A percentile compares a stretch with the other conserved stretches of the same genome.
Evolutionary conservation across 2,888 invertebrate species (phyloP).

Genomic region (Sympetrum striolatum): DNA sequence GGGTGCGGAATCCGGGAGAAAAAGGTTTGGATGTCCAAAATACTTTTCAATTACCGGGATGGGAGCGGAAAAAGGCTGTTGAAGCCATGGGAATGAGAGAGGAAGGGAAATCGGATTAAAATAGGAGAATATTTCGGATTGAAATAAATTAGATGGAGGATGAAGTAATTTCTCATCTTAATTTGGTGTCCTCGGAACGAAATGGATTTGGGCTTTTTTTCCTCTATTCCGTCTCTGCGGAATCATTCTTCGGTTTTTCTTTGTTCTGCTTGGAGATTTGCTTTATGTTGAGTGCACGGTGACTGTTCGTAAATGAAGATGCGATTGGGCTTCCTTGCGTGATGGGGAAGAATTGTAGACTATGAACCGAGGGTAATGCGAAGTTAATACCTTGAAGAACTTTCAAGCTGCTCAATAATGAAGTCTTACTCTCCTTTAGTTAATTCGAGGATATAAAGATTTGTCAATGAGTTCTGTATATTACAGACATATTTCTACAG

Average conservation of each 20-base stretch:
- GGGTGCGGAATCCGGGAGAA: neutral
- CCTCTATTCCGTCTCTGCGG: neutral
- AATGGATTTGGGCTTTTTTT: neutral
- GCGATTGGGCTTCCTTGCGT: neutral
- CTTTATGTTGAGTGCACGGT: neutral
- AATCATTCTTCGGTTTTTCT: neutral
- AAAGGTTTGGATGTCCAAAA: conserved; percentile 17
- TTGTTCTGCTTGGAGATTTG: neutral
- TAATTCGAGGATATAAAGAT: no score
- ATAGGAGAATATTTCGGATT: conserved; percentile 5
- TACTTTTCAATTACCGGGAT: conserved; percentile 41
- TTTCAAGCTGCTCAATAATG: no score
- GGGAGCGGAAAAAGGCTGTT: conserved; percentile 27
- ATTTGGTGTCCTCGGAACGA: neutral
- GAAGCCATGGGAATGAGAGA: conserved; percentile 33
- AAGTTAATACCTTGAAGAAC: no score
- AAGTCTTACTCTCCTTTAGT: no score
- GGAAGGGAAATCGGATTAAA: conserved; percentile 34
- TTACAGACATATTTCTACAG: no score
- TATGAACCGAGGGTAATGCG: neutral
- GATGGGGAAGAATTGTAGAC: neutral
- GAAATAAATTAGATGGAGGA: conserved; percentile 30
- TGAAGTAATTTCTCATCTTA: conserved; percentile 40
- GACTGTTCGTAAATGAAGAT: neutral
- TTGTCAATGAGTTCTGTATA: no score